Evolutionary conservation across 1,140 invertebrate genomes (phyloP).

Genomic region (Scylla paramamosain): DNA sequence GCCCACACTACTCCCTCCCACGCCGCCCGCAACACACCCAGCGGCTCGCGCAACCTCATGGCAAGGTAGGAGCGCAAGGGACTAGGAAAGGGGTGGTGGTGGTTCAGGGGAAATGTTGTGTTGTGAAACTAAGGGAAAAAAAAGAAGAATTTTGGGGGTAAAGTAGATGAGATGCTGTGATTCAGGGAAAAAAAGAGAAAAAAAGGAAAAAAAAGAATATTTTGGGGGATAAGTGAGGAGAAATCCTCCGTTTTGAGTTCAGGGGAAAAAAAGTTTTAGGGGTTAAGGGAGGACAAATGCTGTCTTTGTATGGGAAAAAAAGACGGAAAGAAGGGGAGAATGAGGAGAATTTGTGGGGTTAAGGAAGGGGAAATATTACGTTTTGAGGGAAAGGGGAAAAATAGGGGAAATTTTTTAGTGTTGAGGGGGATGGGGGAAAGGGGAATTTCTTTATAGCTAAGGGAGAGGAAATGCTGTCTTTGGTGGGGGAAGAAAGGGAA

Average conservation of each 20-base stretch:
- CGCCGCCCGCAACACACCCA: constrained; percentile 49
- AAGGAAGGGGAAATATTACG: neutral
- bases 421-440: neutral
- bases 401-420: neutral
- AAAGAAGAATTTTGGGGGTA: neutral
- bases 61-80: constrained; percentile 39
- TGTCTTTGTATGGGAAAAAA: too few relatives aligned
- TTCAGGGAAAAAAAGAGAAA: neutral
- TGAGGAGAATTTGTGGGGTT: neutral
- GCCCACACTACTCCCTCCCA: constrained; percentile 62
- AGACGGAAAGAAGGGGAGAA: too few relatives aligned
- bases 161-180: neutral
- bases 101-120: neutral
- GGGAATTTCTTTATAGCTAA: neutral
- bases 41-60: constrained; percentile 52
- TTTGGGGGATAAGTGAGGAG: neutral
- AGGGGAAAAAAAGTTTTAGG: neutral
- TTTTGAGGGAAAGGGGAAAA: neutral
- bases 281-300: neutral
- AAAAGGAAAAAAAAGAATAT: neutral
- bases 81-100: too few relatives aligned
- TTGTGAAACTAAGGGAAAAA: neutral
- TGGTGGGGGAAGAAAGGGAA: neutral
- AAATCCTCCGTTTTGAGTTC: neutral
- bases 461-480: neutral